phyloP scores from a whole-genome alignment of 2,888 invertebrate species.

The Strigamia transsilvanica region DNA sequence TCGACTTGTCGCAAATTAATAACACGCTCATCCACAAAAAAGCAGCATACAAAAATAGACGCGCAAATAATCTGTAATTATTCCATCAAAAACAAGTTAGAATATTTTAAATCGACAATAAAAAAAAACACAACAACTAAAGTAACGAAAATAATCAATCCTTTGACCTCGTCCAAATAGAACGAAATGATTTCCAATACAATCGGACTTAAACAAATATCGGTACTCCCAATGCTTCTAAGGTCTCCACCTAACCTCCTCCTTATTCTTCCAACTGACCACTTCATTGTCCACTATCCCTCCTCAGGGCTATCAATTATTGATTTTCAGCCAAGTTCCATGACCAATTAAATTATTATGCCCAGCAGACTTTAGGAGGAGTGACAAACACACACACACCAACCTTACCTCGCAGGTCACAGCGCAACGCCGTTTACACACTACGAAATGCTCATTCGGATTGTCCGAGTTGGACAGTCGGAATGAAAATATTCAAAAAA shows the following conservation, averaged over 20 bases:
- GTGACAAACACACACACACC: neutral
- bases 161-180: neutral
- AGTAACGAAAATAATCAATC: neutral
- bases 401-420: neutral
- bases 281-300: constrained; percentile 36
- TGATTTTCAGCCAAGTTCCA: constrained; percentile 34
- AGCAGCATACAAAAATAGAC: constrained; percentile 3
- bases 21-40: constrained; percentile 4
- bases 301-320: constrained; percentile 33
- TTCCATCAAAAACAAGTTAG: neutral
- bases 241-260: constrained; percentile 13
- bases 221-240: neutral
- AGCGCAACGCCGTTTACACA: too few species aligned
- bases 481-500: neutral
- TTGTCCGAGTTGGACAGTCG: neutral
- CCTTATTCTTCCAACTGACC: constrained; percentile 42
- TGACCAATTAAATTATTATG: constrained; percentile 25
- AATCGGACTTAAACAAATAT: constrained; percentile 35
- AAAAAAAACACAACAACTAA: neutral
- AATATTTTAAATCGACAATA: neutral
- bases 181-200: constrained; percentile 22
- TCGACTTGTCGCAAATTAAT: constrained; percentile 20
- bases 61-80: constrained; percentile 4
- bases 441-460: neutral
- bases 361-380: neutral